phyloP scores from a whole-genome alignment of 2,797 vertebrate species.

The Salmo trutta region DNA sequence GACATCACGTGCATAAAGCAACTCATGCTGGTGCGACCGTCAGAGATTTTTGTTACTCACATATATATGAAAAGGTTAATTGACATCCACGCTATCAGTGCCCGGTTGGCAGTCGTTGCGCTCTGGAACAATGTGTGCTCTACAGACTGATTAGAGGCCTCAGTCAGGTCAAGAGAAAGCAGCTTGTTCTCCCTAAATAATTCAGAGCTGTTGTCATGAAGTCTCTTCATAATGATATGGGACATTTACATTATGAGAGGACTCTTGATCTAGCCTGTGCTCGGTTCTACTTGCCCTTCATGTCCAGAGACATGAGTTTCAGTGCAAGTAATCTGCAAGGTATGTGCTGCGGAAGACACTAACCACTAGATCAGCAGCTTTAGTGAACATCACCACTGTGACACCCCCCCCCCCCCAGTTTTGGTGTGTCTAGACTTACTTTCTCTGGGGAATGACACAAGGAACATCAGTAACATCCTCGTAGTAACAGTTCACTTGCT shows the following conservation, averaged over 20 bases:
- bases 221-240: neutral
- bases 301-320: neutral
- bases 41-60: too few relatives aligned
- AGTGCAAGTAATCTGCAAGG: neutral
- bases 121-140: too few relatives aligned
- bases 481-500: constrained; percentile 9
- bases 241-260: constrained; percentile 3
- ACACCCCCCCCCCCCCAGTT: neutral
- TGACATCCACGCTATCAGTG: neutral
- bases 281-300: constrained; percentile 12
- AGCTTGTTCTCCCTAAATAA: neutral
- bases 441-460: constrained; percentile 7
- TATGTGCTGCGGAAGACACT: constrained; percentile 6
- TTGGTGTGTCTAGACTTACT: constrained; percentile 14
- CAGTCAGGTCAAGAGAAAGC: neutral
- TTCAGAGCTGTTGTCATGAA: neutral
- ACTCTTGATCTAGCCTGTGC: neutral
- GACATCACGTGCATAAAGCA: too few relatives aligned
- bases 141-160: too few relatives aligned
- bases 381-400: neutral
- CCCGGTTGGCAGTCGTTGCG: too few relatives aligned
- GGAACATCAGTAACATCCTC: constrained; percentile 8
- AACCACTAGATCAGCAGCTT: neutral
- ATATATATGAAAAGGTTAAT: too few relatives aligned
- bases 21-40: too few relatives aligned